Conservation (phyloP, 2,888 invertebrate genomes). For the Tortrix viridana region DNA sequence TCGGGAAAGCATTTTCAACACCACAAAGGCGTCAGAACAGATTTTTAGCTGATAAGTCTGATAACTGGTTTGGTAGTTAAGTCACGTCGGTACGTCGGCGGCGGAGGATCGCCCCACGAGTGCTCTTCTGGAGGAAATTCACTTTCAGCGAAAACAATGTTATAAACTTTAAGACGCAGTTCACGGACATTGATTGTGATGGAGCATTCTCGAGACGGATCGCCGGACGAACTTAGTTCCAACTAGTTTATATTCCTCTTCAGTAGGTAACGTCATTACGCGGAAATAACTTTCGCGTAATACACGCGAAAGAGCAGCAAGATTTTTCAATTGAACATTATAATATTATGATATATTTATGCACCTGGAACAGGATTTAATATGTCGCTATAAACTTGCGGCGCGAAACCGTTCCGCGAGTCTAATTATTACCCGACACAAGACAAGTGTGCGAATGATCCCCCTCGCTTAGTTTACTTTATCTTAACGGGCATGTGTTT, state of each 20-base stretch:
- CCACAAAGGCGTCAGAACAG: conserved; percentile 3
- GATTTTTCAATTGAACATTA: background rate
- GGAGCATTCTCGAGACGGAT: conserved; percentile 8
- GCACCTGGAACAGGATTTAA: too few relatives aligned
- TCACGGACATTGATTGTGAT: conserved; percentile 24
- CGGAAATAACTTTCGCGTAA: too few relatives aligned
- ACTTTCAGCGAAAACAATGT: conserved; percentile 22
- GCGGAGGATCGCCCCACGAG: background rate
- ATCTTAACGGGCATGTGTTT: too few relatives aligned
- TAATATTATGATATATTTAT: too few relatives aligned
- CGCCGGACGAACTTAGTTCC: conserved; percentile 11
- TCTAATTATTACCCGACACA: too few relatives aligned
- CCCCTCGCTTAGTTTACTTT: too few relatives aligned
- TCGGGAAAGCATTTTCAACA: conserved; percentile 8
- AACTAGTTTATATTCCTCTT: background rate
- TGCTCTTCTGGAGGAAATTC: conserved; percentile 12
- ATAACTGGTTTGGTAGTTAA: conserved; percentile 5
- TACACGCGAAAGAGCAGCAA: background rate
- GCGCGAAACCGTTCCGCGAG: too few relatives aligned
- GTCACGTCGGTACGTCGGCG: conserved; percentile 14
- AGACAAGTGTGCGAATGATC: too few relatives aligned
- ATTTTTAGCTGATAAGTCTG: conserved; percentile 6
- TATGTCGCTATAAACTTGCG: too few relatives aligned
- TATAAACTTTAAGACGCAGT: conserved; percentile 16
- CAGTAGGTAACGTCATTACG: too few relatives aligned